Evolutionary conservation across 2,113 vertebrate species (phyloP).

Genomic region (Nesoenas mayeri): DNA sequence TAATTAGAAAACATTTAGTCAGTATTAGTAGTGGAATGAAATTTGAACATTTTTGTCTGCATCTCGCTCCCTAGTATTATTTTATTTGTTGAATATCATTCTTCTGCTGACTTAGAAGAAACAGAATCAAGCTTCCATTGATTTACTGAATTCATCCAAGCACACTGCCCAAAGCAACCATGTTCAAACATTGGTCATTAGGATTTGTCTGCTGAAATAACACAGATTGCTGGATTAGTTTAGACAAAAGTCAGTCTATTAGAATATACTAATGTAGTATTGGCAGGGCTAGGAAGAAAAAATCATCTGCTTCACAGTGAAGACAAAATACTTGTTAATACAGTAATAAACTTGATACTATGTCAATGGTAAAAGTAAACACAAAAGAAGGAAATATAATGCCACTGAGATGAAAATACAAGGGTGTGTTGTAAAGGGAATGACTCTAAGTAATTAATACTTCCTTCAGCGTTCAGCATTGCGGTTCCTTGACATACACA

Average conservation of each 20-base stretch:
- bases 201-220: constrained; percentile 19
- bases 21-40: background rate
- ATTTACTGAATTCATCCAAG: background rate
- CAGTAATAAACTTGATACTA: constrained; percentile 31
- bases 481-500: background rate
- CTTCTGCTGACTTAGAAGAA: background rate
- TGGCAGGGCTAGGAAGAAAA: background rate
- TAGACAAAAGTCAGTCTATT: background rate
- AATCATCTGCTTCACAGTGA: background rate
- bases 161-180: background rate
- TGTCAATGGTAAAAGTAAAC: background rate
- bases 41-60: background rate
- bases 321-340: constrained; percentile 22
- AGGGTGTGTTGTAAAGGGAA: constrained; percentile 25
- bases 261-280: background rate
- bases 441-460: background rate
- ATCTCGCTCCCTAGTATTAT: background rate
- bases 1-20: background rate
- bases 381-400: constrained; percentile 25
- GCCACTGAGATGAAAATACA: constrained; percentile 22
- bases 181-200: background rate
- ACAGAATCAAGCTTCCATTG: background rate
- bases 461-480: background rate
- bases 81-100: background rate
- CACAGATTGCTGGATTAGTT: background rate